Conservation (phyloP, 2,888 invertebrate genomes). For the Drosophila hamatofila region DNA sequence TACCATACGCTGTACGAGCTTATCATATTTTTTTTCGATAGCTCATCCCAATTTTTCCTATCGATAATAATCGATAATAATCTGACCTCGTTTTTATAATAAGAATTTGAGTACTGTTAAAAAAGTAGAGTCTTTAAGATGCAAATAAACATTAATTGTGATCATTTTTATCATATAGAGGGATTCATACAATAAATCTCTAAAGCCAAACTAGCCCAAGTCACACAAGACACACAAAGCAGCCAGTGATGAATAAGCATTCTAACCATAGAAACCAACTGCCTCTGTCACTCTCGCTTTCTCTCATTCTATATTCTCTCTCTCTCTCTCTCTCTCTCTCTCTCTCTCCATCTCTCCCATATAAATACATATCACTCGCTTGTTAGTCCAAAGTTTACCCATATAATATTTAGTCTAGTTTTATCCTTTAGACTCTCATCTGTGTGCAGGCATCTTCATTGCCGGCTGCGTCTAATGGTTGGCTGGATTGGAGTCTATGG, state of each 20-base stretch:
- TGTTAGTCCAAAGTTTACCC: background rate
- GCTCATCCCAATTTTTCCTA: too few species aligned
- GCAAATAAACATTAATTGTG: too few species aligned
- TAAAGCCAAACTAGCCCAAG: background rate
- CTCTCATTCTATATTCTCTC: background rate
- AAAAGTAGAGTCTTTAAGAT: too few species aligned
- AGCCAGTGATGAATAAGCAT: background rate
- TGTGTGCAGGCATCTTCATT: slow-evolving; percentile 16
- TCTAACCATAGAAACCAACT: background rate
- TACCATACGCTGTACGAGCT: too few species aligned
- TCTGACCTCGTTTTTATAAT: too few species aligned
- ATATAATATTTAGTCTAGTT: background rate
- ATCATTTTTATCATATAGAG: too few species aligned
- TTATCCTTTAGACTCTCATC: background rate
- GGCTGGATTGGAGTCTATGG: slow-evolving; percentile 35
- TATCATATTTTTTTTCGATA: too few species aligned
- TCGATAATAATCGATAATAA: too few species aligned
- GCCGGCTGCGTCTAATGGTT: slow-evolving; percentile 34
- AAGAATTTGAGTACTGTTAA: too few species aligned
- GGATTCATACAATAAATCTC: too few species aligned
- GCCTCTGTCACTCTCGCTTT: background rate
- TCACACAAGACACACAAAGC: background rate
- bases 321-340: background rate
- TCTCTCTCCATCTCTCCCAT: background rate
- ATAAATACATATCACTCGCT: background rate